Conservation (phyloP, 2,888 invertebrate species). For the Lymantria monacha region DNA sequence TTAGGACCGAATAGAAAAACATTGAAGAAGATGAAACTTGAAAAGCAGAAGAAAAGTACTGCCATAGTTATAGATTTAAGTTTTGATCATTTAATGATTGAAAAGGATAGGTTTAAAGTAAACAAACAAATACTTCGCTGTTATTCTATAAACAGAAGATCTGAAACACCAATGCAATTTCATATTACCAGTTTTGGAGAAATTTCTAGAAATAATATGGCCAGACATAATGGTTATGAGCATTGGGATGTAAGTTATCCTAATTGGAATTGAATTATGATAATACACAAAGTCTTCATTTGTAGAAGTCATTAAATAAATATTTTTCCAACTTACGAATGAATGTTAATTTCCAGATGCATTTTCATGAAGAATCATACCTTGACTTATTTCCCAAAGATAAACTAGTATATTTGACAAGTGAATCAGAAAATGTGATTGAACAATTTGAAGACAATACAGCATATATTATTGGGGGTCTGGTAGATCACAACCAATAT, state of each 20-base stretch:
- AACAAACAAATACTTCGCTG: constrained; percentile 95
- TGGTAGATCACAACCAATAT: constrained; percentile 98
- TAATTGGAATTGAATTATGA: not conserved
- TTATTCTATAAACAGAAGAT: constrained; percentile 94
- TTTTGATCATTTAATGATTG: constrained; percentile 95
- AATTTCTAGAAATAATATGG: constrained; percentile 87
- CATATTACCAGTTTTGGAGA: constrained; percentile 91
- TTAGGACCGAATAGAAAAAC: constrained; percentile 91
- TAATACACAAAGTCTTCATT: not conserved
- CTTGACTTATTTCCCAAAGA: constrained; percentile 87
- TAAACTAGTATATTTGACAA: constrained; percentile 93
- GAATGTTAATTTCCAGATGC: constrained; percentile 75
- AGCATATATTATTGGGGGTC: constrained; percentile 96
- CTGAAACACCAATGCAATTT: constrained; percentile 89
- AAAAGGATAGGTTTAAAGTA: constrained; percentile 93
- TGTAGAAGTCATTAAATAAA: too few relatives aligned
- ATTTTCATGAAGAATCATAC: constrained; percentile 86
- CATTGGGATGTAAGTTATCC: constrained; percentile 94
- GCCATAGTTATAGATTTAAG: constrained; percentile 93
- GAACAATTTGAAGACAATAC: constrained; percentile 87
- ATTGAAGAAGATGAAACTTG: constrained; percentile 88
- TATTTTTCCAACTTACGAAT: not conserved
- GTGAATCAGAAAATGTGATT: constrained; percentile 95
- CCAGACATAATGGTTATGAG: constrained; percentile 92
- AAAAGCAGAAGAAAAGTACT: constrained; percentile 85